Base-by-base conservation (phyloP, 2,888 invertebrate species). In the Laothoe populi region DNA sequence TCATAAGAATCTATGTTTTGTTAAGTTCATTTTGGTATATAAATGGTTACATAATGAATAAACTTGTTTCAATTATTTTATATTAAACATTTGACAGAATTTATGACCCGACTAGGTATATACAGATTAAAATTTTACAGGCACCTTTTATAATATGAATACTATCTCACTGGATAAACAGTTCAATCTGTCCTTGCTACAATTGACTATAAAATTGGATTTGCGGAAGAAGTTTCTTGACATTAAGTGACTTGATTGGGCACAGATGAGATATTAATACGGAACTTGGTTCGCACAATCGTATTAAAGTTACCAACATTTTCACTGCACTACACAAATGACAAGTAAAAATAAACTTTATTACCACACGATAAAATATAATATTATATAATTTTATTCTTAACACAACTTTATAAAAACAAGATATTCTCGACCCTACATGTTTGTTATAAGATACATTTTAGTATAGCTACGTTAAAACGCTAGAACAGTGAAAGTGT, bases 401-500 rank as follows among this genome's bases (percentile, higher is more conserved):
- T 42, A 42, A 38, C 16, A 7, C 23, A 44, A 44, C 53, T 35
- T 4, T 16, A 26, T 24, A 35, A 19, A 35, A 19, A 11, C 8
- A 8, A 13, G 40, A 24, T 23, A 60, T 19, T 16, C 46, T 62
- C 40, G 57, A 59, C 64, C 66, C 46, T 73, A 66, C 42, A 0
- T 3, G 3, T 0, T 23, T 23, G 40, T 2, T 0, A 59, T 79
- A 85, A 70, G 68, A 85, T 74, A 38, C 57, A 70, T 67, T 80
- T 79, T 84, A 49, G 8, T 71, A 78, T 71, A 57, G 48, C 44
- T 38, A 26, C 31, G 57, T 45, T 63, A 65, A 62, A 64, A 67
- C 70, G 67, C 70, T 73, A 72, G 76, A 77, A 69, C 75, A 88
- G 90, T 88, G 90, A 90, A 90, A 90, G 90, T 90, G 79, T 73